A percentile compares a stretch with the other conserved stretches of the same genome.
Evolutionary conservation across 1,140 invertebrate species (phyloP).

Genomic region (Zaprionus tsacasi): DNA sequence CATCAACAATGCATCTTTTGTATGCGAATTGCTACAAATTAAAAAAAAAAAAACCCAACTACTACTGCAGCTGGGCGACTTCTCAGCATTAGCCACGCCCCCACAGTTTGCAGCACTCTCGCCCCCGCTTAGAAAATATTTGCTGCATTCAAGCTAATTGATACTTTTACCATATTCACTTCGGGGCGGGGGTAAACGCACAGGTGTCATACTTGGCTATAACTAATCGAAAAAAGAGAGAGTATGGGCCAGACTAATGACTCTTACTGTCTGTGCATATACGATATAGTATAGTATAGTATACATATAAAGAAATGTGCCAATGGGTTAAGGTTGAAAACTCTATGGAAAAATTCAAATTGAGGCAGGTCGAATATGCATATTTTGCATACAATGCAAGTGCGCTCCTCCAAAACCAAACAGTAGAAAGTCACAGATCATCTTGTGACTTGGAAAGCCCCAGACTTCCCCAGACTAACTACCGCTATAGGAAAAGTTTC

Average conservation of each 20-base stretch:
- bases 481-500: constrained; percentile 2
- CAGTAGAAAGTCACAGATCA: constrained; percentile 30
- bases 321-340: constrained; percentile 76
- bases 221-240: constrained; percentile 66
- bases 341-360: constrained; percentile 55
- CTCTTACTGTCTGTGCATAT: constrained; percentile 1
- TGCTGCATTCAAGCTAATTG: constrained; percentile 60
- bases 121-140: constrained; percentile 6
- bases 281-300: too few species aligned
- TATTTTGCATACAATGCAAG: constrained; percentile 45
- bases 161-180: constrained; percentile 69
- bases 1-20: constrained; percentile 40
- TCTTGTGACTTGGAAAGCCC: neutral
- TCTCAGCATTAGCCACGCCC: constrained; percentile 4
- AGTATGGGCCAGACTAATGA: constrained; percentile 34
- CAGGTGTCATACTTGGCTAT: constrained; percentile 36
- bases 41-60: constrained; percentile 57
- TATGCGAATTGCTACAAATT: constrained; percentile 45
- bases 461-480: neutral
- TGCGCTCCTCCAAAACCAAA: neutral
- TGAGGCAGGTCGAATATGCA: constrained; percentile 48
- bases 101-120: neutral
- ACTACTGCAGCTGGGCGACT: constrained; percentile 28
- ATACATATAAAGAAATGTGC: constrained; percentile 55
- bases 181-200: constrained; percentile 57